Evolutionary conservation across 1,140 invertebrate species (phyloP).

Genomic region (Achatina immaculata): DNA sequence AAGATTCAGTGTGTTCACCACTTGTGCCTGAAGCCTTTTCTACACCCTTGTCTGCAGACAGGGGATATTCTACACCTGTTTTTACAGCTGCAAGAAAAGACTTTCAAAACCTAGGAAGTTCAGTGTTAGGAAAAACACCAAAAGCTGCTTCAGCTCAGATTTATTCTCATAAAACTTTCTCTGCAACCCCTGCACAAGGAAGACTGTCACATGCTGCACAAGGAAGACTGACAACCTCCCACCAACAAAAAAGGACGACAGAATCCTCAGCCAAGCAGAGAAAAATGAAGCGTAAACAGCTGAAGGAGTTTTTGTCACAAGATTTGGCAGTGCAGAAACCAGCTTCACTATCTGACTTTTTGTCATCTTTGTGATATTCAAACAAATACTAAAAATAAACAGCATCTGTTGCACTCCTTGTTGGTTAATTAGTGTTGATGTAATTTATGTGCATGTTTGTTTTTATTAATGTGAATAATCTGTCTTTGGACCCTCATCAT

Average conservation of each 20-base stretch:
- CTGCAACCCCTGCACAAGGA: background rate
- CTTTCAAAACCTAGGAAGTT: background rate
- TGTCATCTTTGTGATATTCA: constrained; percentile 7
- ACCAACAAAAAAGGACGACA: background rate
- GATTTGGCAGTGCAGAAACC: background rate
- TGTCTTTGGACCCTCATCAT: no score
- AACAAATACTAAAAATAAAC: no score
- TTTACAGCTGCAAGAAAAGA: no score
- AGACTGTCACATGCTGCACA: background rate
- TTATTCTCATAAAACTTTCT: background rate
- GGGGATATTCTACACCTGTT: background rate
- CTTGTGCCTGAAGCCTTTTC: background rate
- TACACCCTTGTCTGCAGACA: background rate
- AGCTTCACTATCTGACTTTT: background rate
- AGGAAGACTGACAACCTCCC: background rate
- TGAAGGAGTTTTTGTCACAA: background rate
- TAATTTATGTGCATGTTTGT: no score
- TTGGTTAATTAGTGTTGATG: no score
- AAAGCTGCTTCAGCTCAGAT: background rate
- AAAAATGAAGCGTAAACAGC: background rate
- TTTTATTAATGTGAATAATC: no score
- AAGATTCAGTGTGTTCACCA: background rate
- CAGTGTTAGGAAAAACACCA: background rate
- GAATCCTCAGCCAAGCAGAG: background rate
- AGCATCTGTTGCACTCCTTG: no score